Percentiles rank a stretch among this genome's conserved stretches.
phyloP scores from a whole-genome alignment of 2,888 invertebrate species.

The Spodoptera exigua region DNA sequence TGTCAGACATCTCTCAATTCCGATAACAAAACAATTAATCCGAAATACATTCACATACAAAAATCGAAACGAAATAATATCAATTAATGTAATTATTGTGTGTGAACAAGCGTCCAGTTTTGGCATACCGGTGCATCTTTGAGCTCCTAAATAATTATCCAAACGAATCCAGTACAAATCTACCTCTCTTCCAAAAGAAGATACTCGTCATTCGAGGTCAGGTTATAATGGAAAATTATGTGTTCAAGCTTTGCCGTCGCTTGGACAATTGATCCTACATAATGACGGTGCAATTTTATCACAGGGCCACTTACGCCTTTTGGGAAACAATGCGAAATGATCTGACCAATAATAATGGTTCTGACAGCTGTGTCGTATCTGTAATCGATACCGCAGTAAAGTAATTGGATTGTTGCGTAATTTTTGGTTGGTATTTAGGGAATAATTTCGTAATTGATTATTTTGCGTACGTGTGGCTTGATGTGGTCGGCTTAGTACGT shows the following conservation, averaged over 20 bases:
- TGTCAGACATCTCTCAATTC: background rate
- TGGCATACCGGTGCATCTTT: slow-evolving; percentile 35
- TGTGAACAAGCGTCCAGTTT: slow-evolving; percentile 34
- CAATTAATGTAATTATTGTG: slow-evolving; percentile 45
- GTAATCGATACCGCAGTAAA: slow-evolving; percentile 44
- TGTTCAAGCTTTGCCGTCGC: too few species aligned
- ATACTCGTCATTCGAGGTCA: too few species aligned
- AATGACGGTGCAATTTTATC: slow-evolving; percentile 45
- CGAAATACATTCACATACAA: slow-evolving; percentile 39
- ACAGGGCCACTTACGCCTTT: slow-evolving; percentile 23
- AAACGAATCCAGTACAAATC: background rate
- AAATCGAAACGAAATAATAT: slow-evolving; percentile 31
- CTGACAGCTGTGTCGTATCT: slow-evolving; percentile 41
- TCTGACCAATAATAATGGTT: slow-evolving; percentile 35
- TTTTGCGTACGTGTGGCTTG: slow-evolving; percentile 23
- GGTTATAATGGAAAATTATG: too few species aligned
- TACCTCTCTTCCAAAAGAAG: too few species aligned
- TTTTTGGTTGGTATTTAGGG: slow-evolving; percentile 27
- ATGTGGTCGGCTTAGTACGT: background rate
- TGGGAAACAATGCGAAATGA: slow-evolving; percentile 37
- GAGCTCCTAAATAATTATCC: slow-evolving; percentile 38
- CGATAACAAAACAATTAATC: slow-evolving; percentile 25
- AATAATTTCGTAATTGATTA: slow-evolving; percentile 24
- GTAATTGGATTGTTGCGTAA: slow-evolving; percentile 38
- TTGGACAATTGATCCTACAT: slow-evolving; percentile 23